Evolutionary conservation across 2,113 vertebrate genomes (phyloP).

Genomic region (Pipa parva): DNA sequence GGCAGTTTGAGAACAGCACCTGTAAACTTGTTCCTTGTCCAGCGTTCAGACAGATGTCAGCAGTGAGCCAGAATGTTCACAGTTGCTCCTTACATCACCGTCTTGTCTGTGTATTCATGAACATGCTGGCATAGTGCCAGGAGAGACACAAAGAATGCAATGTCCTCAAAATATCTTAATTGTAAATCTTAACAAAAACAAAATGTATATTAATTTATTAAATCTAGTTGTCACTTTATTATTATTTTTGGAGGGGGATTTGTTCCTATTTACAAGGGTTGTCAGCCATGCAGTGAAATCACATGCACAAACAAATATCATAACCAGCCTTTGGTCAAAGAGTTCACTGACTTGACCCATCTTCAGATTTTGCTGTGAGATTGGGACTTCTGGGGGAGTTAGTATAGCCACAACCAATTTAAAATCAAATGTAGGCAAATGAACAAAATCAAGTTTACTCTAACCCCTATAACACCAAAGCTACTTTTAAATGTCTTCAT

Average conservation of each 20-base stretch:
- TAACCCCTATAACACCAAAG: slow-evolving; percentile 65
- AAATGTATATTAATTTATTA: slow-evolving; percentile 99
- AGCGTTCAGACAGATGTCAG: slow-evolving; percentile 56
- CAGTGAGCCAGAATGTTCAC: background rate
- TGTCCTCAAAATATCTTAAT: slow-evolving; percentile 66
- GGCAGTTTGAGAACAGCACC: slow-evolving; percentile 57
- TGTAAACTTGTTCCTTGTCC: slow-evolving; percentile 52
- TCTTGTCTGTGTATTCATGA: slow-evolving; percentile 9
- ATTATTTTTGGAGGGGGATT: slow-evolving; percentile 49
- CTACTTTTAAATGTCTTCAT: slow-evolving; percentile 63
- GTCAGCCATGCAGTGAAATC: slow-evolving; percentile 59
- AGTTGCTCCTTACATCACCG: background rate
- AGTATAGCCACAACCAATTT: slow-evolving; percentile 54
- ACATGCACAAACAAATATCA: slow-evolving; percentile 47
- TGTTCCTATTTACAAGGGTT: slow-evolving; percentile 65
- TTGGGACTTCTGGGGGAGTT: slow-evolving; percentile 48
- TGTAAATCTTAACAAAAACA: slow-evolving; percentile 82
- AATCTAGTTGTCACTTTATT: slow-evolving; percentile 92
- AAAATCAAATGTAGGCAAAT: slow-evolving; percentile 35
- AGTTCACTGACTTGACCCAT: slow-evolving; percentile 1
- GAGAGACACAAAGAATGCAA: background rate
- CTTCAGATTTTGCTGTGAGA: background rate
- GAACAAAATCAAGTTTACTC: background rate
- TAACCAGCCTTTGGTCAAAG: background rate
- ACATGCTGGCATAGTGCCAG: background rate